Percentiles rank a stretch among this genome's conserved stretches.
These are phyloP conservation scores for Cervus canadensis DNA, from an alignment of 2,113 vertebrate species.

Conservation along the genomic window DNA sequence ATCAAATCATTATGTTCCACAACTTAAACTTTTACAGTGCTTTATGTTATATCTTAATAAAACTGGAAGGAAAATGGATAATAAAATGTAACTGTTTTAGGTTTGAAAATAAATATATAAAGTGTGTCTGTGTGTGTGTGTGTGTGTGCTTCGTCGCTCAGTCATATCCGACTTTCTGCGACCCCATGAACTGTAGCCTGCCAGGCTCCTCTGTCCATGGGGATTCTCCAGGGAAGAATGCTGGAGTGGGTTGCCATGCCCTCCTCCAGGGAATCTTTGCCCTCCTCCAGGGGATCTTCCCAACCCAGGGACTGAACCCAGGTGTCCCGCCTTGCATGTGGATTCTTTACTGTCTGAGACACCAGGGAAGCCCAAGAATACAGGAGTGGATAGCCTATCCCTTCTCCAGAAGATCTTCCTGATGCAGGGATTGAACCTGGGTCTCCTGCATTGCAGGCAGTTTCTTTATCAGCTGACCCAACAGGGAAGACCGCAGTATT, in stretches of 20 bases:
- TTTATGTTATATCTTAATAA: neutral
- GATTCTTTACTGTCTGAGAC: neutral
- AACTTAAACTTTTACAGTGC: neutral
- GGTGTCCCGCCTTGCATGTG: rapidly evolving
- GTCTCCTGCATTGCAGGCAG: neutral
- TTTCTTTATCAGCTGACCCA: neutral
- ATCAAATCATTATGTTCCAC: neutral
- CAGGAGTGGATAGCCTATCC: neutral
- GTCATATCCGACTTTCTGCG: rapidly evolving
- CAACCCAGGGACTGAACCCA: neutral
- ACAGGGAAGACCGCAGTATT: neutral
- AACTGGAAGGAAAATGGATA: neutral
- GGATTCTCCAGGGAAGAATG: neutral
- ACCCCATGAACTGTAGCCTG: neutral
- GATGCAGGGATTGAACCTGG: neutral
- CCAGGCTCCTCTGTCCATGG: neutral
- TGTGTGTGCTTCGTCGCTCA: neutral
- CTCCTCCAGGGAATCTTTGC: neutral
- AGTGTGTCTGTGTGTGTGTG: neutral
- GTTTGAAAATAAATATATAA: neutral
- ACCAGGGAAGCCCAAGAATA: neutral
- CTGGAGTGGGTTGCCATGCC: neutral
- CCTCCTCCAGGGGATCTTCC: neutral
- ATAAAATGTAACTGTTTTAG: neutral
- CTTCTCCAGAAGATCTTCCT: neutral